A percentile compares a stretch with the other conserved stretches of the same genome.
Conservation (phyloP, 1,140 invertebrate genomes). For the Bombus polaris region DNA sequence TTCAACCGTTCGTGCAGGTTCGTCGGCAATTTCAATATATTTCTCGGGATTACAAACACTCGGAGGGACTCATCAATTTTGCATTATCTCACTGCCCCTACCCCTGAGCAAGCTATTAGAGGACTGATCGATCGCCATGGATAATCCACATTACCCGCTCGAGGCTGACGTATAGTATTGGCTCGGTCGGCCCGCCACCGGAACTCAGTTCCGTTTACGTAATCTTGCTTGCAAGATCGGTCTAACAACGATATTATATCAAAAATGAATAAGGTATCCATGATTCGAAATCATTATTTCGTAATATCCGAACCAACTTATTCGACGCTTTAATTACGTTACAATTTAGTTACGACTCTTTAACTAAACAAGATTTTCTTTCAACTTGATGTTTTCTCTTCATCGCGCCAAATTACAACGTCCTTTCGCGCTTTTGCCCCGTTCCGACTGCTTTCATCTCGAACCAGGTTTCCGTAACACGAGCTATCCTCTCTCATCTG, state of each 20-base stretch:
- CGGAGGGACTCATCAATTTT: conserved; percentile 69
- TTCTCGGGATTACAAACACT: conserved; percentile 71
- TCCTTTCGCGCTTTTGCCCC: not conserved
- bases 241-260: not conserved
- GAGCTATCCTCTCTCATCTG: not conserved
- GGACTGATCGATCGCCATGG: conserved; percentile 65
- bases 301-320: too few relatives aligned
- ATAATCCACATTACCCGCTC: conserved; percentile 68
- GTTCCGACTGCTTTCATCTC: conserved; percentile 25
- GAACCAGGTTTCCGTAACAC: conserved; percentile 13
- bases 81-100: conserved; percentile 66
- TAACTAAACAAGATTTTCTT: not conserved
- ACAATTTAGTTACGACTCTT: not conserved
- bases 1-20: conserved; percentile 49
- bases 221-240: conserved; percentile 49
- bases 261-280: not conserved
- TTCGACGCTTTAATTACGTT: too few relatives aligned
- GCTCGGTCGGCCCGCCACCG: conserved; percentile 24
- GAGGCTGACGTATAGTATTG: conserved; percentile 59
- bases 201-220: conserved; percentile 39
- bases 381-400: not conserved
- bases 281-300: not conserved
- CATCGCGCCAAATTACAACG: conserved; percentile 19
- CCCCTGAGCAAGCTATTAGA: conserved; percentile 69
- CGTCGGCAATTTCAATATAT: conserved; percentile 70